Evolutionary conservation across 2,888 invertebrate species (phyloP).

Genomic region (Tipula unca): DNA sequence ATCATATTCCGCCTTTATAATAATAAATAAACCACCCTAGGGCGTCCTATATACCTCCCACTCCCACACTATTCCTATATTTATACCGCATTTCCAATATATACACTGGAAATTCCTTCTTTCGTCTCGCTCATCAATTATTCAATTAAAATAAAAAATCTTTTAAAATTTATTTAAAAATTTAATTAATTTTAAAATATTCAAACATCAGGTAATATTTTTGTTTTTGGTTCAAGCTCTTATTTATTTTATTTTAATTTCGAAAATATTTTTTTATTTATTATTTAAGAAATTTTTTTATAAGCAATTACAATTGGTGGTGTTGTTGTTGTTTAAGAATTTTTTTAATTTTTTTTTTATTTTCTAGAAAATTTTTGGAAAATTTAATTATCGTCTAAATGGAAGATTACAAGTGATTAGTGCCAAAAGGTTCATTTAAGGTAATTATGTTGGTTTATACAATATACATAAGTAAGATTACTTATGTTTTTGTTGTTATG

Average conservation of each 20-base stretch:
- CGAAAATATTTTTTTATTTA: background rate
- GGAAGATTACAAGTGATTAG: background rate
- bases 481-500: background rate
- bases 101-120: background rate
- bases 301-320: background rate
- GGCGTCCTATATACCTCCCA: background rate
- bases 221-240: background rate
- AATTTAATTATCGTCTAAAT: background rate
- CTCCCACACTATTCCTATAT: background rate
- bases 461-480: background rate
- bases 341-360: no score
- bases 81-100: background rate
- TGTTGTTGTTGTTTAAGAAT: background rate
- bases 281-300: background rate
- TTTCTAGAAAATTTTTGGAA: no score
- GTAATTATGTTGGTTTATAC: background rate
- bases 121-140: background rate
- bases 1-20: background rate
- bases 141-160: background rate
- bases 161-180: background rate
- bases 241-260: background rate
- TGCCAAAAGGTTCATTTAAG: background rate
- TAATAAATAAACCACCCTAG: background rate
- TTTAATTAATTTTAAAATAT: constrained; percentile 14
- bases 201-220: background rate